Conservation (phyloP, 2,888 invertebrate species). For the Calephelis perditalis region DNA sequence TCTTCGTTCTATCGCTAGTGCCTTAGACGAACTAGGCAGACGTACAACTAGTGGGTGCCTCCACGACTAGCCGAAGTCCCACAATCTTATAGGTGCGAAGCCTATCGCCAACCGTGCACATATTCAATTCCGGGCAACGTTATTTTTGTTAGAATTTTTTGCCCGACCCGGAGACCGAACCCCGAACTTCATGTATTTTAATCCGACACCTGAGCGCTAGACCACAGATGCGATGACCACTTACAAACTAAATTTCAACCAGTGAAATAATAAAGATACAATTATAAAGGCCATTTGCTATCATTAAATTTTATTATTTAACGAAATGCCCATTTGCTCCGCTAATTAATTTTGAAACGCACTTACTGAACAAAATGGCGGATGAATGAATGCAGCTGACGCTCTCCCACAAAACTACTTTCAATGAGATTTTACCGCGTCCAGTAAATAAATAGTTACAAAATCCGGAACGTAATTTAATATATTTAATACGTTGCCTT, state of each 20-base stretch:
- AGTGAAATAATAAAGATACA: slow-evolving; percentile 3
- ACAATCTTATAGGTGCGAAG: accelerated
- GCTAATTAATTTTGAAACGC: slow-evolving; percentile 63
- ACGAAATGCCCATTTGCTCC: slow-evolving; percentile 46
- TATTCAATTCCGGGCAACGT: too few species aligned
- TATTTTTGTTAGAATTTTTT: too few species aligned
- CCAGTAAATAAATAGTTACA: slow-evolving; percentile 4
- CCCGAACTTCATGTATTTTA: too few species aligned
- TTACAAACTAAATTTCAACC: neutral
- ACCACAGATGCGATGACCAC: too few species aligned
- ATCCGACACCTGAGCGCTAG: too few species aligned
- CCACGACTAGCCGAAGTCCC: too few species aligned
- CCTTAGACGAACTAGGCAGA: too few species aligned
- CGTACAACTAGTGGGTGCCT: too few species aligned
- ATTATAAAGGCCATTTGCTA: slow-evolving; percentile 7
- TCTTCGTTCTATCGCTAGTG: too few species aligned
- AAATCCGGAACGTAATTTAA: slow-evolving; percentile 8
- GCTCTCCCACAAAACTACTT: slow-evolving; percentile 20
- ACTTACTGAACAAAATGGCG: slow-evolving; percentile 51
- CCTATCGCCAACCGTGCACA: too few species aligned
- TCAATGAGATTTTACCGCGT: slow-evolving; percentile 25
- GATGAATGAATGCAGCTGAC: slow-evolving; percentile 21
- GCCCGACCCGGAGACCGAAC: too few species aligned
- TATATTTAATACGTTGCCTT: neutral
- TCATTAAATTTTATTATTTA: slow-evolving; percentile 11